Evolutionary conservation across 2,888 invertebrate genomes (phyloP), one percentile per base, ranked within the genome.

Genomic region (Hedya salicella): DNA sequence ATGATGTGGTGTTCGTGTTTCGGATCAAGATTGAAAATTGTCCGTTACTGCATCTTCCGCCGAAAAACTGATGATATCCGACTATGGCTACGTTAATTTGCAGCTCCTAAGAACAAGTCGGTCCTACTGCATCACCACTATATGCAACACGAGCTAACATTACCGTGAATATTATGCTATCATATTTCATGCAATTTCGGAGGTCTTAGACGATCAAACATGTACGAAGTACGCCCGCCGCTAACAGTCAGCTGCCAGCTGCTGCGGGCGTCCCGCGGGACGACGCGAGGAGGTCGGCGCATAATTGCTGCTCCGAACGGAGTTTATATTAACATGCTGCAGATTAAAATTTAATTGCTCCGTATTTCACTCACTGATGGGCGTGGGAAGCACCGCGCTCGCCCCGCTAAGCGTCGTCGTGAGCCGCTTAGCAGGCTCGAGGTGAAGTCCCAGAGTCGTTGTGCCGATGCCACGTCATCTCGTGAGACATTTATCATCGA

Each of bases 311-410:
- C 19, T 19, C 46, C 36, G 16, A 44, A 1, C 21, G 32, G 52
- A 50, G 39, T 46, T 53, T 44, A 39, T 53, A 36, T 53, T 36
- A 39, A 54, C 62, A 25, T n/a, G 52, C 57, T 48, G 36, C 46
- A 48, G 62, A 62, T 48, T 62, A 62, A 54, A 62, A 17, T 39
- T 40, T 48, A 62, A 62, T 62, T 54, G 62, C 25, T 25, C 21
- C 25, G 46, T 40, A 62, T 48, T 48, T 48, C 54, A 54, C 13
- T n/a, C 17, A 9, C 25, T 19, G 30, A 19, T 30, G 40, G 25
- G 54, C 54, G 62, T 54, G 62, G 53, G 62, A 62, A 39, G 13
- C n/a, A 13, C 11, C 6, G 39, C 17, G 25, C 6, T 25, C 25
- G 25, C 6, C 5, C 6, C 4, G 1, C 25, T 25, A 0, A 6